Conservation (phyloP, 2,797 vertebrate genomes). For the Hemibagrus guttatus region DNA sequence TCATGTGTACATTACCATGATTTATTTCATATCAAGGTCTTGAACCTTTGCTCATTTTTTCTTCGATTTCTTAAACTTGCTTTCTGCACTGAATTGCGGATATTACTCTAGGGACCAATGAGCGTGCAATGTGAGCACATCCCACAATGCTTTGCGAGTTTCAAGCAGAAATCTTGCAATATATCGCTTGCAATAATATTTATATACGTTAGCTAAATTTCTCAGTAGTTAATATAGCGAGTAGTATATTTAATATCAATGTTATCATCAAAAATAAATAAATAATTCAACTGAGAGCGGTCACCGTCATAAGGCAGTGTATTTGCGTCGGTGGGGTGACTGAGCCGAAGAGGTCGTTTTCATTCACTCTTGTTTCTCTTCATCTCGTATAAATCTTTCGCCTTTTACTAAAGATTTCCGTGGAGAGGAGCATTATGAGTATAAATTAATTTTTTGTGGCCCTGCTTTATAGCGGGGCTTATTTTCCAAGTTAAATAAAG, state of each 20-base stretch:
- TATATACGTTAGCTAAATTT: not conserved
- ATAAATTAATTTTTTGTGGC: not conserved
- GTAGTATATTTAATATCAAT: not conserved
- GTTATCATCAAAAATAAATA: not conserved
- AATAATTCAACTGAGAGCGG: not conserved
- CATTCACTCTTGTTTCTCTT: not conserved
- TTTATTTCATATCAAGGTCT: not conserved
- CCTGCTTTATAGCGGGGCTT: not conserved
- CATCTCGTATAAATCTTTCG: not conserved
- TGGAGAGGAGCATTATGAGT: not conserved
- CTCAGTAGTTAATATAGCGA: not conserved
- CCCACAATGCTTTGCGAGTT: not conserved
- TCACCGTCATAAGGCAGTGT: not conserved
- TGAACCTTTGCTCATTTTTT: not conserved
- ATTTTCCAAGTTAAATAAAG: too few species aligned
- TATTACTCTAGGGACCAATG: not conserved
- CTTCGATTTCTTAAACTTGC: not conserved
- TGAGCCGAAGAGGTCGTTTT: fast-evolving
- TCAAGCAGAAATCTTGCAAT: too few species aligned
- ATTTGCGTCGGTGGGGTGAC: too few species aligned
- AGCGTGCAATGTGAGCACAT: not conserved
- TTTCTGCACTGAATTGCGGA: not conserved
- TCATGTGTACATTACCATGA: not conserved
- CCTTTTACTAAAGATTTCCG: conserved; percentile 13
- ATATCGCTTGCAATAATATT: not conserved